phyloP scores from a whole-genome alignment of 2,113 vertebrate species.

The Takifugu flavidus region DNA sequence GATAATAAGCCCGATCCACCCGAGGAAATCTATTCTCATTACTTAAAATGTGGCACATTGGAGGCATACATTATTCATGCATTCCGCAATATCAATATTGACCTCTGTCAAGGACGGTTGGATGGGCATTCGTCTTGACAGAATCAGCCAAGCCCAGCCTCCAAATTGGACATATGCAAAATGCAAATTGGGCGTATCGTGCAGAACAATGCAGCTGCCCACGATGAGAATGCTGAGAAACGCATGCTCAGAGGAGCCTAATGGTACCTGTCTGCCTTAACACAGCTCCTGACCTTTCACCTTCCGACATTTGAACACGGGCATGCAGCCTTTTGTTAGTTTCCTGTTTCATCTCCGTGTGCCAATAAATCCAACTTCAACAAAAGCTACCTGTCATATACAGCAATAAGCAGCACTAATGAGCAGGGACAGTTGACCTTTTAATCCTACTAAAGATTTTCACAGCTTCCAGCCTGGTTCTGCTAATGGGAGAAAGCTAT shows the following conservation, averaged over 20 bases:
- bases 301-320: slow-evolving; percentile 37
- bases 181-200: slow-evolving; percentile 19
- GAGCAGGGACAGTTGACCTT: background rate
- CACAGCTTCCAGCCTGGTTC: slow-evolving; percentile 1
- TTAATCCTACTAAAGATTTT: background rate
- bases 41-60: slow-evolving; percentile 32
- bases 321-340: background rate
- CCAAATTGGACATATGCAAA: slow-evolving; percentile 57
- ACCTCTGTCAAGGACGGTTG: slow-evolving; percentile 64
- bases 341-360: background rate
- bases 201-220: slow-evolving; percentile 32
- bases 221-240: background rate
- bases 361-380: slow-evolving; percentile 5
- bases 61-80: slow-evolving; percentile 64
- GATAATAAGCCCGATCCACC: slow-evolving; percentile 48
- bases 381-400: background rate
- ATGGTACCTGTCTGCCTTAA: slow-evolving; percentile 29
- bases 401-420: background rate
- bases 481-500: background rate
- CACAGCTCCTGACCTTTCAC: slow-evolving; percentile 32
- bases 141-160: slow-evolving; percentile 57
- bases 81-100: slow-evolving; percentile 48
- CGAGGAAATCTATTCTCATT: slow-evolving; percentile 59
- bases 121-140: slow-evolving; percentile 56
- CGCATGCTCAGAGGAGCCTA: slow-evolving; percentile 4